Conservation (phyloP, 2,113 vertebrate species). For the Aegotheles bennettii region DNA sequence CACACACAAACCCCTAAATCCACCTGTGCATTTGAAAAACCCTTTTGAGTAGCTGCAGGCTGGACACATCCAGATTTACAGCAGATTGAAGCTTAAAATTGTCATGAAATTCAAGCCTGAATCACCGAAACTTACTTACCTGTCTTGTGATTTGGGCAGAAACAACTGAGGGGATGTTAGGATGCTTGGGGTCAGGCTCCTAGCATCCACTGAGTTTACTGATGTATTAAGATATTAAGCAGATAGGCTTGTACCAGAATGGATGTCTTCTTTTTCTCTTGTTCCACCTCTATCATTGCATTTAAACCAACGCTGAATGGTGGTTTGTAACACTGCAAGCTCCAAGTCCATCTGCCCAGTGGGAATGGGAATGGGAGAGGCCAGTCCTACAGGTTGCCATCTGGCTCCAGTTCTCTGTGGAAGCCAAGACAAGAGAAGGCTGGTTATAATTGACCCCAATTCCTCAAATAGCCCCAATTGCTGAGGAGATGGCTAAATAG, state of each 20-base stretch:
- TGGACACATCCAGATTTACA: background rate
- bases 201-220: background rate
- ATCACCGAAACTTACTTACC: background rate
- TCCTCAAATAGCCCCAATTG: conserved; percentile 87
- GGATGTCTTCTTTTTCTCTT: background rate
- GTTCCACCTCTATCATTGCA: background rate
- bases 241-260: background rate
- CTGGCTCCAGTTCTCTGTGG: conserved; percentile 61
- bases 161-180: background rate
- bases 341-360: background rate
- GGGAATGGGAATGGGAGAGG: background rate
- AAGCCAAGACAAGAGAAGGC: conserved; percentile 3
- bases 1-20: background rate
- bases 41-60: background rate
- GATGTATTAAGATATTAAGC: background rate
- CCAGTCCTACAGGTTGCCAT: conserved; percentile 54
- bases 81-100: background rate
- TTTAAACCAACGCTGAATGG: rapidly evolving
- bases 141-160: background rate
- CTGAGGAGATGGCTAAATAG: conserved; percentile 65
- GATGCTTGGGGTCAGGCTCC: background rate
- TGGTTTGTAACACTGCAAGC: background rate
- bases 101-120: background rate
- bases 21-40: background rate
- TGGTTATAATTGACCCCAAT: conserved; percentile 83